These are phyloP conservation scores for Muntiacus muntjak DNA, from an alignment of 2,113 vertebrate genomes.

Conservation along the genomic window DNA sequence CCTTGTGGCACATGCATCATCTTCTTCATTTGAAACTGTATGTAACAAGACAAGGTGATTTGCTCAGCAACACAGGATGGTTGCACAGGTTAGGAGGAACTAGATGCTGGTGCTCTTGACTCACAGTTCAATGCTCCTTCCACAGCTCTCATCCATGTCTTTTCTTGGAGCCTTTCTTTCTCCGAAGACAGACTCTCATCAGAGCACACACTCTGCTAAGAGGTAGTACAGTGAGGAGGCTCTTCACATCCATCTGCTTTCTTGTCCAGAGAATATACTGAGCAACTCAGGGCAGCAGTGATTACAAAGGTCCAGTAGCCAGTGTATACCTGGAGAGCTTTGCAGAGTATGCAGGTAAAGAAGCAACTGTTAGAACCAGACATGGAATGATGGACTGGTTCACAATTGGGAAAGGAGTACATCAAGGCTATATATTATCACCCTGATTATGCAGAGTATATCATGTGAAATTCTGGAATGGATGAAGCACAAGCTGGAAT, in stretches of 20 bases:
- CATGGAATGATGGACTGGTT: not conserved
- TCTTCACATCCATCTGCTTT: constrained; percentile 4
- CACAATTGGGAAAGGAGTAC: not conserved
- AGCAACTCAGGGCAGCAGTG: not conserved
- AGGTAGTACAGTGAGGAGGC: not conserved
- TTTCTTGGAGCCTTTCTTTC: not conserved
- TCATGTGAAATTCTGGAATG: not conserved
- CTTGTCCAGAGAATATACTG: not conserved
- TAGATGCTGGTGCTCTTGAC: not conserved
- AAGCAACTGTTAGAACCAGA: not conserved
- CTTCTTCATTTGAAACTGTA: not conserved
- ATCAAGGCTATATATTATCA: not conserved
- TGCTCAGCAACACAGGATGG: not conserved
- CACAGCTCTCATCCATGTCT: not conserved
- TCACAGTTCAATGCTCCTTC: not conserved
- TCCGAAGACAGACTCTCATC: not conserved
- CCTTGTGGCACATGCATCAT: not conserved
- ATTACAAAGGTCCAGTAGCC: constrained; percentile 12
- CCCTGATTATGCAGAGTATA: not conserved
- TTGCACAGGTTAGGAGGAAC: not conserved
- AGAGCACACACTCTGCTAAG: not conserved
- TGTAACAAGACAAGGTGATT: not conserved
- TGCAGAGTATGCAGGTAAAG: not conserved
- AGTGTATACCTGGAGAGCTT: not conserved
- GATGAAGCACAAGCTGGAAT: not conserved